Evolutionary conservation across 2,797 vertebrate genomes (phyloP).

Genomic region (Rhynchotus rufescens): DNA sequence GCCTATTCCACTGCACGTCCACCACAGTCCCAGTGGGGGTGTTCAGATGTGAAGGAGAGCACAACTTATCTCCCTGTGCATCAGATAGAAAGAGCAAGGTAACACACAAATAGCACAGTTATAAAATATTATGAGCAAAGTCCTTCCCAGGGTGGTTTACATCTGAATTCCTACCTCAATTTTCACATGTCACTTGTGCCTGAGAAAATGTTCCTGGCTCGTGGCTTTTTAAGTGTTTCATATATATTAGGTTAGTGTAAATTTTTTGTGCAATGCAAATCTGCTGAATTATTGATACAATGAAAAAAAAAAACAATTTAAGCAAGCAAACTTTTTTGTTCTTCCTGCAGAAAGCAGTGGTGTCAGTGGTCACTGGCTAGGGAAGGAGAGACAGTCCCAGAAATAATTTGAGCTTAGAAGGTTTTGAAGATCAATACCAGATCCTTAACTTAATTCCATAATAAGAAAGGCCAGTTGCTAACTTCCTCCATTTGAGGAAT

Average conservation of each 20-base stretch:
- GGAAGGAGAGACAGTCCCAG: not conserved
- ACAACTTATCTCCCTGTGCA: not conserved
- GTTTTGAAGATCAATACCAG: slow-evolving; percentile 37
- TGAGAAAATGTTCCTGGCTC: not conserved
- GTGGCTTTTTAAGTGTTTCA: not conserved
- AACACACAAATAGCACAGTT: not conserved
- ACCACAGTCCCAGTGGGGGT: not conserved
- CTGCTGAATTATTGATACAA: slow-evolving; percentile 18
- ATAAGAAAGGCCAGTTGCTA: slow-evolving; percentile 44
- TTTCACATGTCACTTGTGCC: not conserved
- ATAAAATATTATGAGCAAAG: not conserved
- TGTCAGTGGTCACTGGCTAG: not conserved
- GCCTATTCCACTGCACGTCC: not conserved
- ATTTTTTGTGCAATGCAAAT: not conserved
- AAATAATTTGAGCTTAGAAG: not conserved
- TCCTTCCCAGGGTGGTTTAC: not conserved
- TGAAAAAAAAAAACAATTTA: slow-evolving; percentile 9
- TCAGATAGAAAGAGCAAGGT: not conserved
- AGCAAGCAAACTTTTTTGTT: not conserved
- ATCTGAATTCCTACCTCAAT: not conserved
- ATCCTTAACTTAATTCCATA: slow-evolving; percentile 48
- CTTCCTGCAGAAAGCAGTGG: not conserved
- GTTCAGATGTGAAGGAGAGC: not conserved
- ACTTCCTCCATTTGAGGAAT: slow-evolving; percentile 29
- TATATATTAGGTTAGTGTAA: not conserved